Evolutionary conservation across 2,888 invertebrate species (phyloP).

Genomic region (Sesamia inferens): DNA sequence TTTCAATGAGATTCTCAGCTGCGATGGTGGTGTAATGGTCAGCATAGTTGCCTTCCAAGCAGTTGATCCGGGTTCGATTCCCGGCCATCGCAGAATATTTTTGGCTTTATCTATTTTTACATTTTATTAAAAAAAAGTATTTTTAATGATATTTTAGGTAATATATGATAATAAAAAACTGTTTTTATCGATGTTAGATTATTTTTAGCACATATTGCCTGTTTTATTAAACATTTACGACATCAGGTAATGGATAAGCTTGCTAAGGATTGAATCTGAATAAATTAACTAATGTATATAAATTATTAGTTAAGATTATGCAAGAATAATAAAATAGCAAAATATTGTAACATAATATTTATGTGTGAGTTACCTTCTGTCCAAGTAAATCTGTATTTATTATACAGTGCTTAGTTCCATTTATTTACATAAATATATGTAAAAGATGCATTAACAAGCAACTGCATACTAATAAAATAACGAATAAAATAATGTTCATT

Average conservation of each 20-base stretch:
- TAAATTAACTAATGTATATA: constrained; percentile 47
- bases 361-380: constrained; percentile 24
- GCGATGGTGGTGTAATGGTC: constrained; percentile 89
- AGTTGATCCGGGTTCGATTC: constrained; percentile 88
- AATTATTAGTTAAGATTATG: constrained; percentile 46
- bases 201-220: background rate
- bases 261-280: constrained; percentile 36
- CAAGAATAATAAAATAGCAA: constrained; percentile 39
- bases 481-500: background rate
- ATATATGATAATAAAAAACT: background rate
- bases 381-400: constrained; percentile 7
- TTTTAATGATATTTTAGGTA: background rate
- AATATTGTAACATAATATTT: constrained; percentile 31
- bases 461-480: background rate
- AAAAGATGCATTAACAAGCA: background rate
- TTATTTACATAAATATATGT: background rate
- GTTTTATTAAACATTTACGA: constrained; percentile 35
- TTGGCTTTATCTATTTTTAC: constrained; percentile 52
- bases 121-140: background rate
- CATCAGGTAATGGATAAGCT: constrained; percentile 19
- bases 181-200: constrained; percentile 10
- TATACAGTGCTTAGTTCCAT: background rate
- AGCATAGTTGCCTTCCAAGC: constrained; percentile 89
- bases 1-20: constrained; percentile 14
- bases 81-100: constrained; percentile 88